A percentile compares a stretch with the other conserved stretches of the same genome.
Conservation (phyloP, 2,888 invertebrate genomes). For the Aromia moschata region DNA sequence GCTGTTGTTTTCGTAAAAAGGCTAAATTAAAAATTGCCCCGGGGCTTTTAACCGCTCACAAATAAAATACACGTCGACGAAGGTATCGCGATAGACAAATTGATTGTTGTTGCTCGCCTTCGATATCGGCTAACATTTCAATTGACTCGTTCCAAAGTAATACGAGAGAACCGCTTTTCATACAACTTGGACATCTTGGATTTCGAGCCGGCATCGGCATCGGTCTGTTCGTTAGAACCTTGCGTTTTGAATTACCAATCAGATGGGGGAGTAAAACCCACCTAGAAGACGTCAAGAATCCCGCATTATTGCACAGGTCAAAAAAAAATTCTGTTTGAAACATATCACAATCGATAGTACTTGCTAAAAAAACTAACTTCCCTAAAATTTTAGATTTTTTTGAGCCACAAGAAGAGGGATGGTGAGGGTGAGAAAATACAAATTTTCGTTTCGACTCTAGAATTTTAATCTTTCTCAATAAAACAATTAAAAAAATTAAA, state of each 20-base stretch:
- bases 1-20: not conserved
- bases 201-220: not conserved
- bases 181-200: slow-evolving; percentile 1
- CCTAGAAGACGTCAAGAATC: not conserved
- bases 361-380: too few species aligned
- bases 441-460: too few species aligned
- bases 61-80: not conserved
- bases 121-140: slow-evolving; percentile 1
- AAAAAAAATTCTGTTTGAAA: too few species aligned
- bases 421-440: too few species aligned
- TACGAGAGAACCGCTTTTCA: slow-evolving; percentile 2
- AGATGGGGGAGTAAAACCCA: too few species aligned
- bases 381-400: too few species aligned
- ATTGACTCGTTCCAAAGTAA: not conserved
- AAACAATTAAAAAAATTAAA: too few species aligned
- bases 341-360: too few species aligned
- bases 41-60: not conserved
- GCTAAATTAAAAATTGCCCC: slow-evolving; percentile 4
- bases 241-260: slow-evolving; percentile 2
- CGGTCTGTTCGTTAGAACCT: not conserved
- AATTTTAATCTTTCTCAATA: too few species aligned
- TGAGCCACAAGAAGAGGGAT: too few species aligned
- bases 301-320: too few species aligned
- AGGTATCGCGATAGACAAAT: not conserved
- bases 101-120: not conserved